Percentiles rank a stretch among this genome's conserved stretches.
phyloP scores from a whole-genome alignment of 2,888 invertebrate species.

The Campoplex capitator region DNA sequence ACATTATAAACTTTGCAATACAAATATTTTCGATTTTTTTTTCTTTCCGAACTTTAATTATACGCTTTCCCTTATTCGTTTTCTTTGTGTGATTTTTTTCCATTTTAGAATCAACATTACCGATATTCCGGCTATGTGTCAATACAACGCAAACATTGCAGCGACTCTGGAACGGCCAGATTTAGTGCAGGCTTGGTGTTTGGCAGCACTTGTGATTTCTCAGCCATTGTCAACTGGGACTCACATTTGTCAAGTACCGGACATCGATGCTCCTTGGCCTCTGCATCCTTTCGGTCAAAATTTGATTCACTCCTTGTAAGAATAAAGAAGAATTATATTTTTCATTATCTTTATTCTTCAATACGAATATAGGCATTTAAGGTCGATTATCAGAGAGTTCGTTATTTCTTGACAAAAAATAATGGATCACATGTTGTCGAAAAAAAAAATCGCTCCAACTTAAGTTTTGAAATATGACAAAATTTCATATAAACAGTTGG shows the following conservation, averaged over 20 bases:
- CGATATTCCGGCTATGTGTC: constrained; percentile 89
- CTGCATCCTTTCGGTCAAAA: constrained; percentile 95
- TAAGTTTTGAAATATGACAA: neutral
- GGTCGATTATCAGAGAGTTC: too few species aligned
- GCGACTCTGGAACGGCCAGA: constrained; percentile 91
- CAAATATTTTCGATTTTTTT: neutral
- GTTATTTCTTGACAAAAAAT: too few species aligned
- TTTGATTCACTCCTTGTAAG: constrained; percentile 94
- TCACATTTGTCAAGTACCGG: constrained; percentile 77
- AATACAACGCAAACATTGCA: constrained; percentile 92
- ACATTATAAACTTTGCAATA: neutral
- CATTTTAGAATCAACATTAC: constrained; percentile 79
- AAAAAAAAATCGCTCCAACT: neutral
- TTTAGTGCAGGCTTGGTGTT: constrained; percentile 94
- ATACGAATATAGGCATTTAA: too few species aligned
- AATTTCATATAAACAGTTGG: neutral
- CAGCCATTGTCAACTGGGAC: constrained; percentile 76
- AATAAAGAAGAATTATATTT: constrained; percentile 66
- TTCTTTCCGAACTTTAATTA: neutral
- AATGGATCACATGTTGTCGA: too few species aligned
- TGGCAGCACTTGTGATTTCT: constrained; percentile 89
- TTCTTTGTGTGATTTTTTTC: neutral
- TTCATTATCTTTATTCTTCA: neutral
- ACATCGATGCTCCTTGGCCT: constrained; percentile 90
- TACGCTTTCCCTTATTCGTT: neutral